Evolutionary conservation across 1,140 invertebrate species (phyloP).

Genomic region (Drosophila asahinai): DNA sequence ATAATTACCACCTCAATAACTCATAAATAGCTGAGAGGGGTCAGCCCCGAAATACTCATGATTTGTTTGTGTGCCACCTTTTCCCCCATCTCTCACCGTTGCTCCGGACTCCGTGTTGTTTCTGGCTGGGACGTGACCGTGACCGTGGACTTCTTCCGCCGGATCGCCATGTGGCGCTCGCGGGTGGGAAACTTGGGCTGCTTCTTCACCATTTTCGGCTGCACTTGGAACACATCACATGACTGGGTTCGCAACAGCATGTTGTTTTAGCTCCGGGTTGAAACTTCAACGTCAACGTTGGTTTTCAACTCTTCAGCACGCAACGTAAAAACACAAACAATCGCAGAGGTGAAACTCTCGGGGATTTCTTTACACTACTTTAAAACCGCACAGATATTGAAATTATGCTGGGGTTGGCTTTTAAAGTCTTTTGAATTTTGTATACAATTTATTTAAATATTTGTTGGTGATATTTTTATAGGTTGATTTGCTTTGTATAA

Average conservation of each 20-base stretch:
- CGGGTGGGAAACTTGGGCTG: slow-evolving; percentile 89
- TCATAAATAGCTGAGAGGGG: slow-evolving; percentile 61
- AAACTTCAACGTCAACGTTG: slow-evolving; percentile 65
- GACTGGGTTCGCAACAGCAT: slow-evolving; percentile 75
- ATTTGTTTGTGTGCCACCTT: background rate
- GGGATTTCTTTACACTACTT: slow-evolving; percentile 16
- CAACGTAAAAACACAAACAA: slow-evolving; percentile 67
- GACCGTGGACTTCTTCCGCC: slow-evolving; percentile 85
- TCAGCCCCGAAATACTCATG: slow-evolving; percentile 7
- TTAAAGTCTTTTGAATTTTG: background rate
- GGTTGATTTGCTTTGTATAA: no score
- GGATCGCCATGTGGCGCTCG: slow-evolving; percentile 88
- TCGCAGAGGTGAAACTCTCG: background rate
- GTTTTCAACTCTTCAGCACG: slow-evolving; percentile 19
- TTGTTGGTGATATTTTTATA: background rate
- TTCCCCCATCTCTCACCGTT: slow-evolving; percentile 46
- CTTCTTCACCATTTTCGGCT: slow-evolving; percentile 86
- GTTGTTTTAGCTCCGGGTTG: slow-evolving; percentile 28
- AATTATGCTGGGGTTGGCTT: background rate
- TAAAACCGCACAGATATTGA: background rate
- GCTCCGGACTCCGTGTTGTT: slow-evolving; percentile 15
- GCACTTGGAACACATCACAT: slow-evolving; percentile 85
- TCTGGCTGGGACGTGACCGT: slow-evolving; percentile 36
- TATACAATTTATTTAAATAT: background rate
- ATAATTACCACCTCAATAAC: slow-evolving; percentile 72